Percentiles rank a stretch among this genome's conserved stretches.
phyloP scores from a whole-genome alignment of 2,888 invertebrate genomes.

The Ormyrus nitidulus region DNA sequence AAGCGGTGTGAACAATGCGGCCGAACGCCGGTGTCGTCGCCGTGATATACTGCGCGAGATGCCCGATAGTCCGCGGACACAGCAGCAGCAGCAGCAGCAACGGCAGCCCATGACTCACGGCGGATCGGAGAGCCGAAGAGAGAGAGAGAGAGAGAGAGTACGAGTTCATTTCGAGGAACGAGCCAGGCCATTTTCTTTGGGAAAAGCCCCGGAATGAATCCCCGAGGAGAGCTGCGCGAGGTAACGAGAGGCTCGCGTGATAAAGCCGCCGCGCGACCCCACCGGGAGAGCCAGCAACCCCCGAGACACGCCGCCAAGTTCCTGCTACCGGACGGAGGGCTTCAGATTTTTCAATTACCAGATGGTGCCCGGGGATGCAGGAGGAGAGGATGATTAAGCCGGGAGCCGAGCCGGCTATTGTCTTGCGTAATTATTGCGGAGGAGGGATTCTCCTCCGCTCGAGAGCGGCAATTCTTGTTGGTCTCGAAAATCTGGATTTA shows the following conservation, averaged over 20 bases:
- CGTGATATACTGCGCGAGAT: constrained; percentile 74
- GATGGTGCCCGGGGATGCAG: too few relatives aligned
- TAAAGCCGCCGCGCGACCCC: too few relatives aligned
- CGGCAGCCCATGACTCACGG: constrained; percentile 27
- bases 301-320: too few relatives aligned
- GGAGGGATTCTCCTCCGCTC: too few relatives aligned
- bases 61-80: constrained; percentile 66
- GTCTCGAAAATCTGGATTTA: too few relatives aligned
- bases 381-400: too few relatives aligned
- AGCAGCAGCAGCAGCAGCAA: constrained; percentile 10
- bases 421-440: too few relatives aligned
- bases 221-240: background rate
- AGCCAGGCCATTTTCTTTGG: constrained; percentile 38
- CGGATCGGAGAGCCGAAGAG: background rate
- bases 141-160: background rate
- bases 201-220: constrained; percentile 22
- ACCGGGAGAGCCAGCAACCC: too few relatives aligned
- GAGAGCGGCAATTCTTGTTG: too few relatives aligned
- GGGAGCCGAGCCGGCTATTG: too few relatives aligned
- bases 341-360: too few relatives aligned
- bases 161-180: constrained; percentile 54
- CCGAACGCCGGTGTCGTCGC: constrained; percentile 35
- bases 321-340: too few relatives aligned
- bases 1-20: constrained; percentile 72
- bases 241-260: constrained; percentile 54